These are phyloP conservation scores for Lepidothrix coronata DNA, from an alignment of 2,113 vertebrate genomes.

Conservation along the genomic window DNA sequence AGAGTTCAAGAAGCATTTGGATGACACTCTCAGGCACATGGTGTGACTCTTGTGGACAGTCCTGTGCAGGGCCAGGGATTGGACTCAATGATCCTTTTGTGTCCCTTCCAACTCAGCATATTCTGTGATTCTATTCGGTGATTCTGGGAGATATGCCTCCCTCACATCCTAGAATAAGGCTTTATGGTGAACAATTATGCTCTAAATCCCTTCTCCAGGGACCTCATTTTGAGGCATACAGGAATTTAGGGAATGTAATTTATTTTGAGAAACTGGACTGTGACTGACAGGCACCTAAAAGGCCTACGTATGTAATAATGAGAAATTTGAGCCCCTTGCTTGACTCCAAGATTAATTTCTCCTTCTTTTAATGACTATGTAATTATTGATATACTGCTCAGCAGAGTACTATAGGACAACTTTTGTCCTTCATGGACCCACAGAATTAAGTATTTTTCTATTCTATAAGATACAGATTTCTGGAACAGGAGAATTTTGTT, in stretches of 20 bases:
- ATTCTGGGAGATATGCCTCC: neutral
- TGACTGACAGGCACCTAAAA: neutral
- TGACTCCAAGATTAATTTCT: neutral
- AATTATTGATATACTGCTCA: neutral
- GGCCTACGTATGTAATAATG: neutral
- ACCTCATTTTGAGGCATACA: neutral
- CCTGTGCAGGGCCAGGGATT: too few species aligned
- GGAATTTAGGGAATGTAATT: neutral
- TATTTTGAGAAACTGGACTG: neutral
- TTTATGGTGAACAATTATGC: neutral
- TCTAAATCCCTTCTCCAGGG: neutral
- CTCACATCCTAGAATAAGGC: neutral
- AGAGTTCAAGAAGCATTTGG: too few species aligned
- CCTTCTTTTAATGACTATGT: neutral
- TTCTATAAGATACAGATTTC: neutral
- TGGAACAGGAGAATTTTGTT: neutral
- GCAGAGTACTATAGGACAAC: neutral
- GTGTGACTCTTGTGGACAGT: too few species aligned
- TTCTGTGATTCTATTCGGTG: too few species aligned
- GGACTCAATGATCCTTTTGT: too few species aligned
- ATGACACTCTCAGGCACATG: too few species aligned
- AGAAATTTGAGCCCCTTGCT: neutral
- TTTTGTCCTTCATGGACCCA: neutral
- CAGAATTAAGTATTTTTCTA: neutral
- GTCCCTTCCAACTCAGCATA: too few species aligned